Conservation (phyloP, 1,140 invertebrate species). For the Trachymyrmex septentrionalis region DNA sequence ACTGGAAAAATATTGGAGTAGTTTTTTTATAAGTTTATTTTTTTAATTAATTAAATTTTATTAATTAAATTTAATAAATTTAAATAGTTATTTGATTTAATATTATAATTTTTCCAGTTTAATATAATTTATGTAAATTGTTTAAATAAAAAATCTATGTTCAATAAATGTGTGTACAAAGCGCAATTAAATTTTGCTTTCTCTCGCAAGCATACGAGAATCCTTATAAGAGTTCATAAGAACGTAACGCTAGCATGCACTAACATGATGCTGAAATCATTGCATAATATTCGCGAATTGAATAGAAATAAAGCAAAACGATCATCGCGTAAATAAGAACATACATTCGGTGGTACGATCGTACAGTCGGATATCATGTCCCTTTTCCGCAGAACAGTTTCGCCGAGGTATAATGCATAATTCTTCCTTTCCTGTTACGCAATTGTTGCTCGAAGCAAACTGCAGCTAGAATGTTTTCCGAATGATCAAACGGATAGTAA, state of each 20-base stretch:
- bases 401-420: not conserved
- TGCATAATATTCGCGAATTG: constrained; percentile 48
- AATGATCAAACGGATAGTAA: constrained; percentile 37
- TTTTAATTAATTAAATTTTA: not conserved
- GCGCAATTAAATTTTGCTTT: constrained; percentile 14
- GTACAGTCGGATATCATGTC: constrained; percentile 10
- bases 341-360: not conserved
- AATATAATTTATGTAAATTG: not conserved
- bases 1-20: too few relatives aligned
- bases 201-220: not conserved
- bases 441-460: not conserved
- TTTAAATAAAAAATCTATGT: not conserved
- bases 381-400: not conserved
- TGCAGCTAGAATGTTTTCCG: not conserved
- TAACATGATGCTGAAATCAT: constrained; percentile 16
- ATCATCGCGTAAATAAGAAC: constrained; percentile 10
- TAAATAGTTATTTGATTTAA: not conserved
- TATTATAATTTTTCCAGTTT: not conserved
- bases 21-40: too few relatives aligned
- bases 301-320: constrained; percentile 3
- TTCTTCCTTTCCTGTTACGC: not conserved
- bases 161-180: constrained; percentile 1
- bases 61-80: not conserved
- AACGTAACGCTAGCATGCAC: constrained; percentile 20
- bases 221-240: not conserved